Evolutionary conservation across 1,140 invertebrate genomes (phyloP), one percentile per base, ranked within the genome.

Genomic region (silkworm (Bombyx mori)): DNA sequence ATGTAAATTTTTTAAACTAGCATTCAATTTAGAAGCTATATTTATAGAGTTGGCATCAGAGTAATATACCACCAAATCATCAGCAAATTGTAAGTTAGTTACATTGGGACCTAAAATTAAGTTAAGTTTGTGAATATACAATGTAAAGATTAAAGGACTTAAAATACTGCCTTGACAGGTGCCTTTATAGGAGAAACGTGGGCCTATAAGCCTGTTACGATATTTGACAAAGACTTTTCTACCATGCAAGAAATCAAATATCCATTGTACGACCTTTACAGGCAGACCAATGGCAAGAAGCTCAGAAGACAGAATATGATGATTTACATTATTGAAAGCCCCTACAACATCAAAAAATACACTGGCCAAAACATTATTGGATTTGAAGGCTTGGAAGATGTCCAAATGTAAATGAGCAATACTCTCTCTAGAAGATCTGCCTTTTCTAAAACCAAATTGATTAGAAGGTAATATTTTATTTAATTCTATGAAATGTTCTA

Each of bases 41-140:
- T 5, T 7, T 7, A 3, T 18, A 4, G 54, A 5, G 45, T 50
- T 53, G 7, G 44, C 26, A 42, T 43, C 47, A 7, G 26, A 42
- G 8, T 8, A 22, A 59, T 65, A 68, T 8, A 67, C 44, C 5
- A 53, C 62, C 43, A 68, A 50, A 53, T 68, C 66, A 65, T 65
- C 62, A 45, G 66, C 62, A 62, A 62, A 69, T 56, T 69, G 64
- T 22, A 69, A 44, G 48, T 63, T 66, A 45, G 6, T 52, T 6
- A 69, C 61, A 35, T 57, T n/a, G 8, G 44, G 10, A 18, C 57
- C 61, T 8, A 69, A 42, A 44, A 62, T 52, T 46, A 53, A 35
- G 43, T 63, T 69, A 45, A 66, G 18, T 22, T 26, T 48, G 49
- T 57, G 45, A 43, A 66, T 66, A 53, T 62, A 66, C 43, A 69